Percentiles rank a stretch among this genome's conserved stretches.
These are phyloP conservation scores for Peromyscus aztecus DNA, from an alignment of 2,797 vertebrate species.

Conservation along the genomic window DNA sequence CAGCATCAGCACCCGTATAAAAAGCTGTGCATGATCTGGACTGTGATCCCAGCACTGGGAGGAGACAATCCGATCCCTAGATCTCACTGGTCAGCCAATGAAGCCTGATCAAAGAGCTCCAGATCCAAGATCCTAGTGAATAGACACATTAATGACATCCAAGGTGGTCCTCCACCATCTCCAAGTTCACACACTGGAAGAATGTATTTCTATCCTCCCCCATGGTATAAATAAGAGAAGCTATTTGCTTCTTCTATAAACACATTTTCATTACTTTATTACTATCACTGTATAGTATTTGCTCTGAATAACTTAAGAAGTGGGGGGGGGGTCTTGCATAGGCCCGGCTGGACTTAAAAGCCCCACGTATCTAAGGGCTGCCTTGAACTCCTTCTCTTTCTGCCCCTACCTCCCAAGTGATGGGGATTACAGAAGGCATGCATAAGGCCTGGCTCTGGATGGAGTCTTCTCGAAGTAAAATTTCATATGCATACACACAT, in stretches of 20 bases:
- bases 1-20: background rate
- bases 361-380: background rate
- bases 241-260: slow-evolving; percentile 49
- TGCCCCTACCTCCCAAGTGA: background rate
- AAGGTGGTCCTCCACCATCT: background rate
- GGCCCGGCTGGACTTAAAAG: background rate
- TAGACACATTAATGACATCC: background rate
- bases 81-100: background rate
- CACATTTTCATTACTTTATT: slow-evolving; percentile 28
- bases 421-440: background rate
- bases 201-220: background rate
- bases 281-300: slow-evolving; percentile 31
- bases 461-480: slow-evolving; percentile 57
- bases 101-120: background rate
- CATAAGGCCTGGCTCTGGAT: background rate
- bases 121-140: background rate
- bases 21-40: background rate
- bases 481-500: background rate
- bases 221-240: slow-evolving; percentile 37
- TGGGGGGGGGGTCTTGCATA: background rate
- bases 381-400: background rate
- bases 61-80: background rate
- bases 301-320: background rate
- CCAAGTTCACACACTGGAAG: background rate
- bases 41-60: background rate